phyloP scores from a whole-genome alignment of 2,113 vertebrate genomes.

The Chiloscyllium plagiosum region DNA sequence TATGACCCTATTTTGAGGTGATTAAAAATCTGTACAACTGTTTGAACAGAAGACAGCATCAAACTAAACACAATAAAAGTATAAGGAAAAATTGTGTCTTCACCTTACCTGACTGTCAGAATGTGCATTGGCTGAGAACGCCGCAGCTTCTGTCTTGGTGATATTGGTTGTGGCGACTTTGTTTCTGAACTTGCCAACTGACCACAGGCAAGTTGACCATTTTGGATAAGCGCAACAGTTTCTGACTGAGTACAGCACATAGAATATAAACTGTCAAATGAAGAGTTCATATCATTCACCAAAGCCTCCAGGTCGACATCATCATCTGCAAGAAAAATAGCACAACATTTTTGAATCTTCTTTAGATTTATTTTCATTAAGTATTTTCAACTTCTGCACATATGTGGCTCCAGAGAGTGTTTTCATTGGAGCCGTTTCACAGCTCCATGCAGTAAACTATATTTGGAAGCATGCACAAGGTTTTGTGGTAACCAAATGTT shows the following conservation, averaged over 20 bases:
- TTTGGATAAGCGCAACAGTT: constrained; percentile 71
- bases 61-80: neutral
- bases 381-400: neutral
- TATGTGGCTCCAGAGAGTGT: neutral
- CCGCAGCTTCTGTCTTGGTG: constrained; percentile 59
- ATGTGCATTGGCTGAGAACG: constrained; percentile 93
- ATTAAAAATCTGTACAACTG: neutral
- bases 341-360: neutral
- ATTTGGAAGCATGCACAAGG: neutral
- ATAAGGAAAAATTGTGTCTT: neutral
- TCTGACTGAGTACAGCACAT: constrained; percentile 68
- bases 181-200: constrained; percentile 45
- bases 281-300: constrained; percentile 89
- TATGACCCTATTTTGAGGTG: neutral
- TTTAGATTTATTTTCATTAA: neutral
- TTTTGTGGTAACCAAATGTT: neutral
- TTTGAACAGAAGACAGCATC: neutral
- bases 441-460: neutral
- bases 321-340: constrained; percentile 65
- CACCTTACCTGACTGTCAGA: constrained; percentile 77
- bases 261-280: constrained; percentile 78
- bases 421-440: neutral
- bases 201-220: constrained; percentile 63
- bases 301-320: constrained; percentile 85
- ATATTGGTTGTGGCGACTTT: constrained; percentile 44